These are phyloP conservation scores for Leptinotarsa texana DNA, from an alignment of 1,140 invertebrate species.

Conservation along the genomic window DNA sequence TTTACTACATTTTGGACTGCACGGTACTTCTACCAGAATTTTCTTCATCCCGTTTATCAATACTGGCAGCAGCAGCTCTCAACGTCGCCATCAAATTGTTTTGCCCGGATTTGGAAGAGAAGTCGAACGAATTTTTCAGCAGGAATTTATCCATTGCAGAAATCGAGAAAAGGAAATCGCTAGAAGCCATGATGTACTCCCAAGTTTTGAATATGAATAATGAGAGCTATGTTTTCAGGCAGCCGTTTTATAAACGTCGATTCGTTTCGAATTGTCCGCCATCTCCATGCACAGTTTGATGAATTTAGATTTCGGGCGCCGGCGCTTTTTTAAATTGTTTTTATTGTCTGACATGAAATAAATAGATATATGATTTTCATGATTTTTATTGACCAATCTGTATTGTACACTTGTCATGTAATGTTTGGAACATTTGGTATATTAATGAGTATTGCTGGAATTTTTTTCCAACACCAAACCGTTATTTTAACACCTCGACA, in stretches of 20 bases:
- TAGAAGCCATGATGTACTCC: background rate
- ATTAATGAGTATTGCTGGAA: too few species aligned
- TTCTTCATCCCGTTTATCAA: constrained; percentile 10
- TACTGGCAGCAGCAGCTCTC: constrained; percentile 1
- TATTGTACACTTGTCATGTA: too few species aligned
- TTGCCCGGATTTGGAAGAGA: background rate
- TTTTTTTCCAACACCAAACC: too few species aligned
- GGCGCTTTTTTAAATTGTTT: constrained; percentile 6
- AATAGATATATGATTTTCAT: too few species aligned
- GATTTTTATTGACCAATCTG: too few species aligned
- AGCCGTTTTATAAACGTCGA: constrained; percentile 3
- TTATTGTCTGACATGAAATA: background rate
- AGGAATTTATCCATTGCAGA: background rate
- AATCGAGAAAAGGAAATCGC: background rate
- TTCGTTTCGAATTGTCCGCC: background rate
- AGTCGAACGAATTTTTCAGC: background rate
- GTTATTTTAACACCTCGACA: too few species aligned
- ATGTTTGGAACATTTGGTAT: too few species aligned
- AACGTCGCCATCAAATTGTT: background rate
- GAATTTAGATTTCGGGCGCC: background rate
- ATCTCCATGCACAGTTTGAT: background rate
- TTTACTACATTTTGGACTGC: constrained; percentile 17
- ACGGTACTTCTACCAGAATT: background rate
- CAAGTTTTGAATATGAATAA: constrained; percentile 14
- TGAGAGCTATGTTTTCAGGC: constrained; percentile 14